Evolutionary conservation across 1,140 invertebrate species (phyloP).

Genomic region (Ceratina calcarata): DNA sequence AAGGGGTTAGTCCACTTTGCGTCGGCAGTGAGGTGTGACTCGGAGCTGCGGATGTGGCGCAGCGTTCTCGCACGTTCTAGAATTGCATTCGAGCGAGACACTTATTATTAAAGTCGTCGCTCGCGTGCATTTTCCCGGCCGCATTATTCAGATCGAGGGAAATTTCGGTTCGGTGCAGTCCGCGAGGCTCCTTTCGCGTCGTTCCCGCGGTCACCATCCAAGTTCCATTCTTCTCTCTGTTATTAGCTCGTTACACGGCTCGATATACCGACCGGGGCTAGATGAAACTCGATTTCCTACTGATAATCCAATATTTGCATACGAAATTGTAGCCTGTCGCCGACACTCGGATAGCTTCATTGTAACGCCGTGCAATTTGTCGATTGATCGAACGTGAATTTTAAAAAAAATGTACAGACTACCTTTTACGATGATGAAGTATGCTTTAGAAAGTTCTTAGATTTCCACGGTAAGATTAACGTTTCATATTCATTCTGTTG

Average conservation of each 20-base stretch:
- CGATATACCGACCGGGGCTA: background rate
- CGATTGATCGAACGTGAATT: background rate
- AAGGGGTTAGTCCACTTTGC: conserved; percentile 67
- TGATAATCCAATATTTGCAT: conserved; percentile 31
- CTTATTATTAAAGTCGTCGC: conserved; percentile 49
- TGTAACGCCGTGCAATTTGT: background rate
- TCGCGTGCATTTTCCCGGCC: conserved; percentile 14
- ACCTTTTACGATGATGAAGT: background rate
- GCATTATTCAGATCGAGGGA: conserved; percentile 7
- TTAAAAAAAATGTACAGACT: background rate
- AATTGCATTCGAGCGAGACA: conserved; percentile 63
- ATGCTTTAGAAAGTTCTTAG: background rate
- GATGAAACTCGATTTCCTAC: conserved; percentile 23
- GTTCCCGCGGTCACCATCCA: background rate
- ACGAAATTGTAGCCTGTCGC: background rate
- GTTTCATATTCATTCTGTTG: background rate
- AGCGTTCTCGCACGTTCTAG: conserved; percentile 64
- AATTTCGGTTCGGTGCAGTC: background rate
- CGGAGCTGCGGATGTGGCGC: conserved; percentile 49
- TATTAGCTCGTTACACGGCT: conserved; percentile 19
- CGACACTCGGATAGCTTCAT: conserved; percentile 10
- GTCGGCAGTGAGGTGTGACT: conserved; percentile 66
- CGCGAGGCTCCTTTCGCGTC: background rate
- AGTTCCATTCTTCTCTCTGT: conserved; percentile 19
- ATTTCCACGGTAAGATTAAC: background rate